These are phyloP conservation scores for Rhabdornis inornatus DNA, from an alignment of 2,113 vertebrate species.

Conservation along the genomic window DNA sequence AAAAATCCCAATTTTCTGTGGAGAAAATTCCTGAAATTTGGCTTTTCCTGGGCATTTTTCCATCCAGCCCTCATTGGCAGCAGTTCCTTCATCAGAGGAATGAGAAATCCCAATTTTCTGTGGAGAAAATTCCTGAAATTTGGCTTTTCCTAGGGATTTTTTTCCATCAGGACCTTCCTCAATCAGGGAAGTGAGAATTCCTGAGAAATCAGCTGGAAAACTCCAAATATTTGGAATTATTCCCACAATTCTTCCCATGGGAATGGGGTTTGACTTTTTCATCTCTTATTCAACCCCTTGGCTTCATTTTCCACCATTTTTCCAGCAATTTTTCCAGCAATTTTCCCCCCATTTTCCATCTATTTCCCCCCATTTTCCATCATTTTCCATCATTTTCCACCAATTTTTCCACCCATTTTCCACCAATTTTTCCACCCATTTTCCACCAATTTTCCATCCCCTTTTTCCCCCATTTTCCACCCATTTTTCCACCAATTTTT, in stretches of 20 bases:
- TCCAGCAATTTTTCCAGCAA: no score
- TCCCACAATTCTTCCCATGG: not conserved
- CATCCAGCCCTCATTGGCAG: not conserved
- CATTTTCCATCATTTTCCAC: no score
- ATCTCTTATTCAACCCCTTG: not conserved
- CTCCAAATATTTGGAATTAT: not conserved
- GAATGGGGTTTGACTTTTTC: no score
- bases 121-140: not conserved
- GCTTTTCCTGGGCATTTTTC: accelerated
- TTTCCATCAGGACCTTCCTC: not conserved
- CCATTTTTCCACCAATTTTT: no score
- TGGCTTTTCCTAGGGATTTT: accelerated
- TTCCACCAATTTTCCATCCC: no score
- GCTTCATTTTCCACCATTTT: not conserved
- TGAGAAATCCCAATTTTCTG: not conserved
- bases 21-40: not conserved
- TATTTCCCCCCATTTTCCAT: no score
- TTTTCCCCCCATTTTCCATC: no score
- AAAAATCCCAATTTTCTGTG: not conserved
- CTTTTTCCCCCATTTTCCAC: no score
- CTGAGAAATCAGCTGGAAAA: not conserved
- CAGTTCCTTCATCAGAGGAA: no score
- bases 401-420: no score
- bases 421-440: not conserved
- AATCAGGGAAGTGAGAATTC: no score